A percentile compares a stretch with the other conserved stretches of the same genome.
Conservation (phyloP, 2,113 vertebrate species). For the Hipposideros armiger region DNA sequence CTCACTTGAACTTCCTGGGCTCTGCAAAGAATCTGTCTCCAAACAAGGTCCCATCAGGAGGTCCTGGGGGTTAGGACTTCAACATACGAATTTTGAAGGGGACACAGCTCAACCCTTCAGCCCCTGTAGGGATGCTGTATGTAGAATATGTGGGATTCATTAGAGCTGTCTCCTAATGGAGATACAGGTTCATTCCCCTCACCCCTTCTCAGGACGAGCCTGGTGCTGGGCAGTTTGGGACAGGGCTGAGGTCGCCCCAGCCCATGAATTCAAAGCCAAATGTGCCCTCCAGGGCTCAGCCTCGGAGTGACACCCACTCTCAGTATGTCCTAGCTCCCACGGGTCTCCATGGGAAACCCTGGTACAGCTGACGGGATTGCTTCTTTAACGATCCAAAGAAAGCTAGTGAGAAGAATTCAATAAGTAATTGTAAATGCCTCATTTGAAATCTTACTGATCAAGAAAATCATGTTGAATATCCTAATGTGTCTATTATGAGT, state of each 20-base stretch:
- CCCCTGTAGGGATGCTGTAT: not conserved
- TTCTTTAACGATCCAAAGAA: slow-evolving; percentile 28
- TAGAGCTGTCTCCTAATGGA: not conserved
- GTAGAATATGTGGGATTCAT: fast-evolving
- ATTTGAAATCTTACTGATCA: slow-evolving; percentile 59
- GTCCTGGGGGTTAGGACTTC: not conserved
- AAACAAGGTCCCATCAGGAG: not conserved
- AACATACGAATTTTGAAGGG: not conserved
- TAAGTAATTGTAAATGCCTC: slow-evolving; percentile 56
- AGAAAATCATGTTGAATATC: slow-evolving; percentile 54
- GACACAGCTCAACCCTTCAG: not conserved
- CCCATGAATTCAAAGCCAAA: not conserved
- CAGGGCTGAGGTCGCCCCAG: not conserved
- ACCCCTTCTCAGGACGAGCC: not conserved
- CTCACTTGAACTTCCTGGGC: not conserved
- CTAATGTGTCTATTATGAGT: not conserved
- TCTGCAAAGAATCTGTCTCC: not conserved
- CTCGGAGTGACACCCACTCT: not conserved
- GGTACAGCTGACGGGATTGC: not conserved
- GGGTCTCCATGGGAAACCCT: not conserved
- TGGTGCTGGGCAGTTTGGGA: not conserved
- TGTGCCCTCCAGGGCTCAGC: not conserved
- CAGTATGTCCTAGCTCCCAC: not conserved
- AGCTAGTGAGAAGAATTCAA: not conserved
- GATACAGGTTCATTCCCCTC: not conserved